Percentiles rank a stretch among this genome's conserved stretches.
Evolutionary conservation across 2,797 vertebrate genomes (phyloP).

Genomic region (Myiotriccus ornatus): DNA sequence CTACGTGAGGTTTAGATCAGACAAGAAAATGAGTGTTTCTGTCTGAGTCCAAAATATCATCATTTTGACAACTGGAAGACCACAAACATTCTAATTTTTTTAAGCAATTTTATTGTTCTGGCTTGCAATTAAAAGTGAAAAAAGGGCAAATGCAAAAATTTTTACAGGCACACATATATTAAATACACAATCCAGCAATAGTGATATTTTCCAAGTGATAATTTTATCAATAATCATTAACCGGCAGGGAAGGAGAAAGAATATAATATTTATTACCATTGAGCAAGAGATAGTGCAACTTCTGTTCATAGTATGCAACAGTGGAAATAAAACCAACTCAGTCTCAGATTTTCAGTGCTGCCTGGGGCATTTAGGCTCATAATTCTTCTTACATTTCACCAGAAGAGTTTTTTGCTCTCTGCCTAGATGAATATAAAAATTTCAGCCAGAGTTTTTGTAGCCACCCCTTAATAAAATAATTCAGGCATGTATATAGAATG

Average conservation of each 20-base stretch:
- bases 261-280: background rate
- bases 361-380: background rate
- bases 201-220: background rate
- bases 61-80: background rate
- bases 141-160: background rate
- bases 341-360: background rate
- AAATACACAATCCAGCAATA: background rate
- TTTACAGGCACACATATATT: background rate
- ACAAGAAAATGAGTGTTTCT: background rate
- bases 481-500: slow-evolving; percentile 9
- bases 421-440: background rate
- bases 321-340: slow-evolving; percentile 2
- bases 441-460: background rate
- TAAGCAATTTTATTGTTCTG: background rate
- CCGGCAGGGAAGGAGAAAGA: background rate
- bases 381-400: background rate
- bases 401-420: background rate
- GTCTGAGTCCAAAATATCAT: background rate
- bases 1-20: background rate
- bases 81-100: background rate
- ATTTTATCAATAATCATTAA: slow-evolving; percentile 50
- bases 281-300: background rate
- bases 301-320: background rate
- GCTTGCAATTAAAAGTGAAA: background rate
- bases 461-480: slow-evolving; percentile 26